phyloP scores from a whole-genome alignment of 2,888 invertebrate species.

The Gasteruption jaculator region DNA sequence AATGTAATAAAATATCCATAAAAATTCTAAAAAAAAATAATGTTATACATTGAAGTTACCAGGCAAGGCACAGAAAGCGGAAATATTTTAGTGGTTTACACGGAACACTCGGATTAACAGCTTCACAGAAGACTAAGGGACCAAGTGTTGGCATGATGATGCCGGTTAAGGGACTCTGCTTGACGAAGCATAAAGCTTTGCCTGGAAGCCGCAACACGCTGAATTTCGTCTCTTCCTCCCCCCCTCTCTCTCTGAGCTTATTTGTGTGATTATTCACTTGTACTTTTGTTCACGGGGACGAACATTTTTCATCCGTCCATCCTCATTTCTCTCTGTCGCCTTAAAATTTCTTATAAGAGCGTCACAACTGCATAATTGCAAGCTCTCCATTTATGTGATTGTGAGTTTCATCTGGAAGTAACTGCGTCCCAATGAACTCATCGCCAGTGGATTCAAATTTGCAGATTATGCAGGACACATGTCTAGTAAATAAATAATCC shows the following conservation, averaged over 20 bases:
- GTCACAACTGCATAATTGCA: no score
- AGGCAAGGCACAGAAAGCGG: no score
- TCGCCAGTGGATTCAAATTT: no score
- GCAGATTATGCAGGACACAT: constrained; percentile 2
- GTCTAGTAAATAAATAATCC: no score
- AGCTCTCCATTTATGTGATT: no score
- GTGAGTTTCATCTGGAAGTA: no score
- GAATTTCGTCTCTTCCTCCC: constrained; percentile 16
- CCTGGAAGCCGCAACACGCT: constrained; percentile 17
- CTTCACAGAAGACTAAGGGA: constrained; percentile 13
- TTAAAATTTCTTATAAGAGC: not conserved
- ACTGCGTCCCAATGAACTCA: no score
- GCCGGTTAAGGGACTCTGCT: not conserved
- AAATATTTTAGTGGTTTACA: constrained; percentile 19
- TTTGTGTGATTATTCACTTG: not conserved
- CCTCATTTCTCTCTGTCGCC: not conserved
- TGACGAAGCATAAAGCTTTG: constrained; percentile 18
- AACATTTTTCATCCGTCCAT: not conserved
- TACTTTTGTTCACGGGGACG: no score
- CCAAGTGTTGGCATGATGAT: no score
- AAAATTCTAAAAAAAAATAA: no score
- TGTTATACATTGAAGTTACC: no score
- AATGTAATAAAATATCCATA: no score
- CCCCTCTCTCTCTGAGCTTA: constrained; percentile 4
- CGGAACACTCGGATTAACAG: constrained; percentile 21